Evolutionary conservation across 1,140 invertebrate species (phyloP).

Genomic region (Galendromus occidentalis): DNA sequence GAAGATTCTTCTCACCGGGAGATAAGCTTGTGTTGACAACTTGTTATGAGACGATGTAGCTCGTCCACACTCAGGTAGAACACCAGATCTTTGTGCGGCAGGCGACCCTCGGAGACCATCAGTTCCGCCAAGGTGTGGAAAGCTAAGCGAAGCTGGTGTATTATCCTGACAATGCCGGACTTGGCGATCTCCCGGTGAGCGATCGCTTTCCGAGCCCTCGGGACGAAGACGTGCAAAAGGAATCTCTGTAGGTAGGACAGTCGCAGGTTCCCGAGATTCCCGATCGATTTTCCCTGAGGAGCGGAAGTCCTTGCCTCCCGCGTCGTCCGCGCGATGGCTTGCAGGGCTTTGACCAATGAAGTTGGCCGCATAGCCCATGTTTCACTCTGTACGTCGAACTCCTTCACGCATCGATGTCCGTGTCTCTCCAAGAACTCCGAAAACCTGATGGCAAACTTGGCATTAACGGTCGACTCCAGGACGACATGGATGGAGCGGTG

Average conservation of each 20-base stretch:
- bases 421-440: conserved; percentile 43
- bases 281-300: background rate
- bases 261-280: background rate
- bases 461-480: no score
- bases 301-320: background rate
- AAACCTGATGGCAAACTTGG: conserved; percentile 25
- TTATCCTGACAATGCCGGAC: conserved; percentile 23
- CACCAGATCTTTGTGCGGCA: conserved; percentile 45
- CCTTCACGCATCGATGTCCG: conserved; percentile 49
- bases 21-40: conserved; percentile 35
- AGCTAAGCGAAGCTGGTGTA: conserved; percentile 40
- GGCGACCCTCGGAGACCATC: conserved; percentile 37
- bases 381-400: conserved; percentile 45
- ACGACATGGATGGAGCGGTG: no score
- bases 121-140: conserved; percentile 36
- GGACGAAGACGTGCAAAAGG: background rate
- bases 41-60: conserved; percentile 37
- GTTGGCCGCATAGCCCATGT: conserved; percentile 44
- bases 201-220: background rate
- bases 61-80: conserved; percentile 47
- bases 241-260: background rate
- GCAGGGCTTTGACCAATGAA: conserved; percentile 40
- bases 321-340: conserved; percentile 22
- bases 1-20: conserved; percentile 36
- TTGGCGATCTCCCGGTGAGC: conserved; percentile 18